Percentiles rank a stretch among this genome's conserved stretches.
Evolutionary conservation across 2,113 vertebrate genomes (phyloP).

Genomic region (Toxotes jaculatrix): DNA sequence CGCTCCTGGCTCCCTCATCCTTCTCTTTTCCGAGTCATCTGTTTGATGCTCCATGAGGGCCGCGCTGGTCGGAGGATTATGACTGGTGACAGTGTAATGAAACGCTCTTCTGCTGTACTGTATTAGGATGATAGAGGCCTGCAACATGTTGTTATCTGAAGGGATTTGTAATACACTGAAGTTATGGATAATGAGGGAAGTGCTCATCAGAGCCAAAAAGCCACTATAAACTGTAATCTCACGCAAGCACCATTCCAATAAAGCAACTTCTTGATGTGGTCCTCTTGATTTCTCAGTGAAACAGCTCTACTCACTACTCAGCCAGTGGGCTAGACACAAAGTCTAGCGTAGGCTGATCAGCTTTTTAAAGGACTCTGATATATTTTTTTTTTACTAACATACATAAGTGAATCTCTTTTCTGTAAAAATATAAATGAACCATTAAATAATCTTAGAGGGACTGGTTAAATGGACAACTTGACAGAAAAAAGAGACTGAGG

Average conservation of each 20-base stretch:
- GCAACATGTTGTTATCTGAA: conserved; percentile 63
- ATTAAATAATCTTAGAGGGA: conserved; percentile 4
- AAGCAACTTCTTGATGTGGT: conserved; percentile 16
- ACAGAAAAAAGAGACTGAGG: conserved; percentile 20
- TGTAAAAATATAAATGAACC: conserved; percentile 23
- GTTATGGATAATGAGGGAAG: conserved; percentile 63
- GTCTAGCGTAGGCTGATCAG: background rate
- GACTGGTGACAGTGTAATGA: conserved; percentile 67
- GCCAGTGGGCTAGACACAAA: conserved; percentile 27
- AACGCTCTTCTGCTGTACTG: conserved; percentile 56
- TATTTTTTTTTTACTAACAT: background rate
- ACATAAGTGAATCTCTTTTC: conserved; percentile 11
- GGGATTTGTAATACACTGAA: conserved; percentile 71
- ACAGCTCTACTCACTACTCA: conserved; percentile 3
- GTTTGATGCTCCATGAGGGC: conserved; percentile 71
- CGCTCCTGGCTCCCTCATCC: conserved; percentile 40
- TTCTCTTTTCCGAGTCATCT: conserved; percentile 47
- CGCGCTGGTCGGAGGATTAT: conserved; percentile 68
- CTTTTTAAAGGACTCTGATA: conserved; percentile 19
- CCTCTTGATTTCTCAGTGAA: conserved; percentile 59
- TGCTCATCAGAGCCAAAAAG: conserved; percentile 63
- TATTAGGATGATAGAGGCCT: conserved; percentile 55
- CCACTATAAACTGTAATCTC: conserved; percentile 57
- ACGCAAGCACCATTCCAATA: conserved; percentile 22
- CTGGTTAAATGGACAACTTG: conserved; percentile 27